Evolutionary conservation across 2,113 vertebrate genomes (phyloP), one percentile per base, ranked within the genome.

Genomic region (Ornithorhynchus anatinus): DNA sequence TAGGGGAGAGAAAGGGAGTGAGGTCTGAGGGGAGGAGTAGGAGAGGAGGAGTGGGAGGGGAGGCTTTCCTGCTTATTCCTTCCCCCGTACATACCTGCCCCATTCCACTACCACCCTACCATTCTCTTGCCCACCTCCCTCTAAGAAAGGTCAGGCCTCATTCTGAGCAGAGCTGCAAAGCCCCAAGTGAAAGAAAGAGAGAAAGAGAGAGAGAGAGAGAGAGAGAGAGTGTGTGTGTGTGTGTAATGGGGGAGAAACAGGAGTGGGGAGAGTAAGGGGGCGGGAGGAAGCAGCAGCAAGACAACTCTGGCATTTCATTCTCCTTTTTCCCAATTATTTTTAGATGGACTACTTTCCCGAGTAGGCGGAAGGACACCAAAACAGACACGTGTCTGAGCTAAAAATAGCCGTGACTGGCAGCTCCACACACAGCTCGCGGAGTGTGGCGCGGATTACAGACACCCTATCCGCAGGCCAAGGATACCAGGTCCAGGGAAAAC

Each of bases 281-380:
- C 12, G 59, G 65, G 25, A 79, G 75, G 75, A 57, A 56, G 25
- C 53, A 57, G 66, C n/a, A 50, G 58, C 44, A 27, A 69, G 66
- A 50, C 66, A 48, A 63, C 11, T 61, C 61, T 61, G n/a, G 73
- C 17, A 16, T 52, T 42, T 52, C 40, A 68, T 69, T 69, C 54
- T 72, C 51, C 69, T 61, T 58, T 61, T 51, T 8, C 16, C 19
- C 36, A 39, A 65, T 4, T 85, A 87, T 87, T 87, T 87, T 83
- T 87, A 87, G 85, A 48, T 85, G 80, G 72, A 83, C 85, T 87
- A 87, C 82, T 87, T 87, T 87, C 77, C 53, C 56, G 75, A 36
- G 82, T 76, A 80, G 79, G 82, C 72, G 82, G 82, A 82, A 54
- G 79, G 39, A 73, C 79, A 84, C 79, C 50, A 42, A 84, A 87